Conservation (phyloP, 2,797 vertebrate genomes). For the Micrastur ruficollis region DNA sequence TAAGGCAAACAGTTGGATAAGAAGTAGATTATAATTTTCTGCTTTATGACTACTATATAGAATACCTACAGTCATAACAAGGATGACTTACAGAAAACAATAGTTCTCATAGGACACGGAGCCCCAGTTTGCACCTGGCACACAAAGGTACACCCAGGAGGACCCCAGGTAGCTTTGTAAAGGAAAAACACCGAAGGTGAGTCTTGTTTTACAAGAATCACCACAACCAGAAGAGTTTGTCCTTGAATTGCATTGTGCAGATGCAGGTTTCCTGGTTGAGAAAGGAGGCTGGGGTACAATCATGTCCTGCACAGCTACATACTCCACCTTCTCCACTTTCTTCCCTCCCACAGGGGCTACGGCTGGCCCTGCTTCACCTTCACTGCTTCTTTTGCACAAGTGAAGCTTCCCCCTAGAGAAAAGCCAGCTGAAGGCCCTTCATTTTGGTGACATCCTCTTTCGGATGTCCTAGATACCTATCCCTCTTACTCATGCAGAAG, state of each 20-base stretch:
- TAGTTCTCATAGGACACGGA: background rate
- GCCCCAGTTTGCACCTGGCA: background rate
- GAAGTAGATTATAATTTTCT: conserved; percentile 27
- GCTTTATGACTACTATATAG: background rate
- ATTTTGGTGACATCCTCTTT: background rate
- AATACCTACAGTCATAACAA: background rate
- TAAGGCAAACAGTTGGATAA: background rate
- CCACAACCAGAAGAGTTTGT: background rate
- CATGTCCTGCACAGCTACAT: background rate
- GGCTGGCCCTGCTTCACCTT: background rate
- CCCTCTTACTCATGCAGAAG: background rate
- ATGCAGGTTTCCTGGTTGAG: background rate
- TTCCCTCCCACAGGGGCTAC: background rate
- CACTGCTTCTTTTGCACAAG: background rate
- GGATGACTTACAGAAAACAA: background rate
- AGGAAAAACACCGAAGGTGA: background rate
- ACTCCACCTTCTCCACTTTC: background rate
- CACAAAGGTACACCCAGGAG: background rate
- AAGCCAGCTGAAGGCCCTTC: background rate
- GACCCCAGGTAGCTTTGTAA: background rate
- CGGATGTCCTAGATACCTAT: background rate
- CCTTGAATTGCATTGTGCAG: background rate
- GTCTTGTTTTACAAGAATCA: background rate
- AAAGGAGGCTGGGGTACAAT: background rate
- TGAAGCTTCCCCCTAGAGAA: background rate